Evolutionary conservation across 92 coral and sea anemone species (phyloP), one percentile per base, ranked within the genome.

Genomic region (Virgularia gustaviana): DNA sequence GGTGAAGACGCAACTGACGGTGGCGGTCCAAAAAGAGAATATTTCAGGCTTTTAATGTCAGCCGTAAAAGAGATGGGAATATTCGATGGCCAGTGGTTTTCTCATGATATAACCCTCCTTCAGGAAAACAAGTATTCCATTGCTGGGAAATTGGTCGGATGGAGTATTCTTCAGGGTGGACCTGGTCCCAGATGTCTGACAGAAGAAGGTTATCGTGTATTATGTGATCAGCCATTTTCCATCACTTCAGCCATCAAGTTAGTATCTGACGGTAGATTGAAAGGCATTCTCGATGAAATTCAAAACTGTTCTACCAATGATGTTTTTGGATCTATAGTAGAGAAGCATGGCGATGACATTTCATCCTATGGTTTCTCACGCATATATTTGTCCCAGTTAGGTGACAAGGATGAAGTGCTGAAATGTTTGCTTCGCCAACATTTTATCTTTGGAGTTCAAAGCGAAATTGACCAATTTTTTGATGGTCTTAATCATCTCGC

Each of bases 11-110:
- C 71, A 36, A 83, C 65, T 60, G 90, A 77, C 62, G 78, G 51
- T 13, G 90, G 87, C 30, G 90, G 86, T 33, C 90, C 86, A 31
- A 55, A 65, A 35, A 60, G 90, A 36, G 76, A 81, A 58, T 85
- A 29, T 55, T 77, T 85, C 52, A 82, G 89, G 4, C 77, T 81
- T 4, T 70, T 85, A 8, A 76, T 81, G 90, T 13, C 72, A 10
- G 67, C 74, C 15, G 7, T 81, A 23, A 71, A 51, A 54, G 41
- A 35, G 19, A 20, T 31, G 37, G 85, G 77, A 1, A 43, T 77
- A 19, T 81, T 76, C 65, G 19, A 70, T 11, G 76, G 85, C 1
- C 30, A 25, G 11, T 79, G 88, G 88, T 83, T 79, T 55, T 57
- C 79, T 2, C 88, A 83, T 79, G 88, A 65, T 45, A 49, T 83